Percentiles rank a stretch among this genome's conserved stretches.
Conservation (phyloP, 1,140 invertebrate genomes). For the Zaprionus inermis region DNA sequence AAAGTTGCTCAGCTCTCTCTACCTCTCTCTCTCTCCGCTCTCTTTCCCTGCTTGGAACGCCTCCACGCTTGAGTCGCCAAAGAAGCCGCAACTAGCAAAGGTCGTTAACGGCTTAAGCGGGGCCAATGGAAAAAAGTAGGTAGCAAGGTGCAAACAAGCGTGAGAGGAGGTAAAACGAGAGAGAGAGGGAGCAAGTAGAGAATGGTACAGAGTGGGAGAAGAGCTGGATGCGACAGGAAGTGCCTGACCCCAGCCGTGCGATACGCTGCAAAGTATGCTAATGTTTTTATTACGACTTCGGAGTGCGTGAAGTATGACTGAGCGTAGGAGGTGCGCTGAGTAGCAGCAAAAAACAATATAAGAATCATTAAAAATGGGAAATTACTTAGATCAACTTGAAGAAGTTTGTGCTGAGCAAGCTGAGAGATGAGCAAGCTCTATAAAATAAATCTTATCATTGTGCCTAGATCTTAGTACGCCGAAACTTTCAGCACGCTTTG, state of each 20-base stretch:
- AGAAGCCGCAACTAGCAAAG: slow-evolving; percentile 68
- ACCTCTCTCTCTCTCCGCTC: background rate
- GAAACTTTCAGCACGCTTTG: background rate
- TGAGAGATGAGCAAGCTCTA: background rate
- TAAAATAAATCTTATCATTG: background rate
- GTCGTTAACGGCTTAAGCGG: slow-evolving; percentile 77
- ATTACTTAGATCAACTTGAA: background rate
- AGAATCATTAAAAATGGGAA: background rate
- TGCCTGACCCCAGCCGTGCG: slow-evolving; percentile 70
- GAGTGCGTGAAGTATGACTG: background rate
- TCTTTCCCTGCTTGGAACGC: slow-evolving; percentile 14
- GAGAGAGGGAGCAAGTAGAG: slow-evolving; percentile 14
- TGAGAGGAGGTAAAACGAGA: slow-evolving; percentile 23
- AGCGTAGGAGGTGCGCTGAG: background rate
- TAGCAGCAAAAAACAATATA: background rate
- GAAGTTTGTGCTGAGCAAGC: background rate
- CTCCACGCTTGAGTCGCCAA: slow-evolving; percentile 44
- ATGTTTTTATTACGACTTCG: slow-evolving; percentile 48
- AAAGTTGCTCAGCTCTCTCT: slow-evolving; percentile 68
- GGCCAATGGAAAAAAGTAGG: slow-evolving; percentile 43
- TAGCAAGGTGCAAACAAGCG: slow-evolving; percentile 71
- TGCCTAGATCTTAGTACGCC: background rate
- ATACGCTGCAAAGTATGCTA: slow-evolving; percentile 61
- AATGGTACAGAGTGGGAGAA: background rate
- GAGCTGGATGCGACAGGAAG: slow-evolving; percentile 45